Evolutionary conservation across 2,113 vertebrate genomes (phyloP).

Genomic region (Eurypyga helias): DNA sequence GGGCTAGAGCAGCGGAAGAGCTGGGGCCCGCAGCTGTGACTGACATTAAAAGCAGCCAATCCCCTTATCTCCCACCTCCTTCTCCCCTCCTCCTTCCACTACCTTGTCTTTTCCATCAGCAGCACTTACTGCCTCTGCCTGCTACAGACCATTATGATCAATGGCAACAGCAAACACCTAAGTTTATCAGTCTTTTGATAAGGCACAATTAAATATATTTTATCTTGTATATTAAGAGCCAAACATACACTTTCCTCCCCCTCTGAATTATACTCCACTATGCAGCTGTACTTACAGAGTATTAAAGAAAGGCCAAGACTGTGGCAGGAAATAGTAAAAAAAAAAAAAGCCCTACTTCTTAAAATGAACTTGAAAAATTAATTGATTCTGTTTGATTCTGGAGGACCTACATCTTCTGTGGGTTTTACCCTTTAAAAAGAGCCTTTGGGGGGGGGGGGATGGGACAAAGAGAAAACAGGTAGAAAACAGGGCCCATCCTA

Average conservation of each 20-base stretch:
- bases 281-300: background rate
- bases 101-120: slow-evolving; percentile 63
- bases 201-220: background rate
- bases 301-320: background rate
- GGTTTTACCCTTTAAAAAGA: background rate
- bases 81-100: slow-evolving; percentile 50
- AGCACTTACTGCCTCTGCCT: slow-evolving; percentile 35
- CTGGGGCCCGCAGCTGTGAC: slow-evolving; percentile 29
- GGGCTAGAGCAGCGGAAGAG: slow-evolving; percentile 70
- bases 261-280: background rate
- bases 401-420: background rate
- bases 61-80: background rate
- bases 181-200: slow-evolving; percentile 10
- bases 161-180: slow-evolving; percentile 8
- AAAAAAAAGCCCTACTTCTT: background rate
- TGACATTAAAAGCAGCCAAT: slow-evolving; percentile 60
- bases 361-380: background rate
- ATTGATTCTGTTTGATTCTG: background rate
- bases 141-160: slow-evolving; percentile 34
- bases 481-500: background rate
- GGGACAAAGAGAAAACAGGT: background rate
- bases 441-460: accelerated
- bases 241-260: background rate
- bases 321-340: background rate
- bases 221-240: background rate